A percentile compares a stretch with the other conserved stretches of the same genome.
Evolutionary conservation across 2,113 vertebrate species (phyloP).

Genomic region (Porphyrio hochstetteri): DNA sequence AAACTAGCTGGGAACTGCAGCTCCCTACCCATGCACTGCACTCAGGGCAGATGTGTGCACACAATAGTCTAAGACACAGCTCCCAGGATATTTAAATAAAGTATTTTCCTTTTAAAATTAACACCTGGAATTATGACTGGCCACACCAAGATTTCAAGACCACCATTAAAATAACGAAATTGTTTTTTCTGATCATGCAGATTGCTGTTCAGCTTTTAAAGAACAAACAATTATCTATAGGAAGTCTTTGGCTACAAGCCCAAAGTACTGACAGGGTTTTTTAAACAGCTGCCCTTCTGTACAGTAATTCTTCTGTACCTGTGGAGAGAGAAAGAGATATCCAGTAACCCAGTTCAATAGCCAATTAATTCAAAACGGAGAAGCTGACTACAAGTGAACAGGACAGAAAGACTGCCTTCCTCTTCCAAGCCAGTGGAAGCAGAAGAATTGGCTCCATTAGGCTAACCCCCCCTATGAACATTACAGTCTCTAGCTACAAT

Average conservation of each 20-base stretch:
- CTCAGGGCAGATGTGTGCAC: accelerated
- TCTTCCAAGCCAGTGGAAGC: background rate
- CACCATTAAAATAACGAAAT: background rate
- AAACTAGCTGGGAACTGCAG: background rate
- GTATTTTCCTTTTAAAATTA: background rate
- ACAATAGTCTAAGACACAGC: accelerated
- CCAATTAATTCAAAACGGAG: background rate
- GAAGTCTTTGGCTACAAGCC: background rate
- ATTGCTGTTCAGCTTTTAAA: background rate
- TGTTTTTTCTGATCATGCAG: background rate
- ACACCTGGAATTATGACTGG: background rate
- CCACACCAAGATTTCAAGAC: background rate
- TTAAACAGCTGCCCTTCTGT: background rate
- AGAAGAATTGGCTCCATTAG: background rate
- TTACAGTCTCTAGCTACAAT: background rate
- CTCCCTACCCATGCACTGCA: too few relatives aligned
- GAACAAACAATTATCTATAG: background rate
- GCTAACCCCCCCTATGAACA: background rate
- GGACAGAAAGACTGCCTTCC: background rate
- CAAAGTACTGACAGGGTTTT: background rate
- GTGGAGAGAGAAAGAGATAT: background rate
- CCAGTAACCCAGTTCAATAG: background rate
- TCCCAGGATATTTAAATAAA: background rate
- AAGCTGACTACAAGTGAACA: background rate
- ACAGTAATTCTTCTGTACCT: background rate